Base-by-base conservation (phyloP, 1,140 invertebrate genomes). In the Brachionus calyciflorus region DNA sequence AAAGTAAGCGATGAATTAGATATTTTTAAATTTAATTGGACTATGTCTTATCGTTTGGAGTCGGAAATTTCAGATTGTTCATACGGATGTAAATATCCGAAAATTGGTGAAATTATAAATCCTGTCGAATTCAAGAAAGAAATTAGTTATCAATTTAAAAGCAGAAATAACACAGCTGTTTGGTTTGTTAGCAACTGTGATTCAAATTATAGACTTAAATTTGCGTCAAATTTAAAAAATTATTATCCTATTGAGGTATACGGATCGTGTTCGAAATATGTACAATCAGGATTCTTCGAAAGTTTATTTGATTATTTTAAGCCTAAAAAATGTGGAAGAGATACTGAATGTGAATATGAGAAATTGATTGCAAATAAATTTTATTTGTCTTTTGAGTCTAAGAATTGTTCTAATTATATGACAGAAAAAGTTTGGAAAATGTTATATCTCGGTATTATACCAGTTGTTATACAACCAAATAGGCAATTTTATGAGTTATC, bases 361-460 rank as follows among this genome's bases (percentile, higher is more conserved):
- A 5, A 76, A 7, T 33, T 57, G n/a, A 19, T 7, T 19, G 12
- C 14, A 48, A 55, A 46, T n/a, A 76, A 76, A 60, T 76, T 76
- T 26, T 76, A 76, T 57, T 33, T 76, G 26, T 46, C 73, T 19
- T 76, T 76, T 48, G 73, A 76, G 19, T 76, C 73, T 7, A 53
- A 55, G 57, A 57, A 53, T 46, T 76, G 73, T 28, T 40, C 49
- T 17, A 55, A 48, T 48, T 76, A 76, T 60, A 40, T 76, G n/a
- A 76, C 73, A 3, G 73, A 76, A 76, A 76, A 76, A 60, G 48
- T 76, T 28, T 76, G 70, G 70, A 44, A 48, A 55, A 60, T 48
- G 33, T n/a, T 76, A 14, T 28, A 28, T 14, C n/a, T 24, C 46
- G 40, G 41, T 14, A 55, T 53, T 26, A 55, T 76, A 44, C 70